A percentile compares a stretch with the other conserved stretches of the same genome.
phyloP scores from a whole-genome alignment of 2,888 invertebrate species.

The Eupithecia subfuscata region DNA sequence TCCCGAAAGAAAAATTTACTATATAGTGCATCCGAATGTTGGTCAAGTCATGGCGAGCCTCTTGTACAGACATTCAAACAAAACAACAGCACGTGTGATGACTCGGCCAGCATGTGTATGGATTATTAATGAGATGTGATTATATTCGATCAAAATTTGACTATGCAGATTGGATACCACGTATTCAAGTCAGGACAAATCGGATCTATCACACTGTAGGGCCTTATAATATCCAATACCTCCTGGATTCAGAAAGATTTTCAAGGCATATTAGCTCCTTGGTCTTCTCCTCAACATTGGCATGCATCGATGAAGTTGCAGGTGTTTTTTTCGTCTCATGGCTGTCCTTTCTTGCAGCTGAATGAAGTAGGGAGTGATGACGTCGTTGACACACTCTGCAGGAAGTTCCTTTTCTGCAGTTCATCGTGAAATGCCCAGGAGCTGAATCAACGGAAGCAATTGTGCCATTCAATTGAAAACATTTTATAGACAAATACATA shows the following conservation, averaged over 20 bases:
- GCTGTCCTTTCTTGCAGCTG: too few species aligned
- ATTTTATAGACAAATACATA: conserved; percentile 17
- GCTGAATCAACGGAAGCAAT: conserved; percentile 39
- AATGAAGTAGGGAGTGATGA: too few species aligned
- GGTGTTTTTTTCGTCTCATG: too few species aligned
- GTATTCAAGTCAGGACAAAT: background rate
- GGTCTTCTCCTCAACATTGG: too few species aligned
- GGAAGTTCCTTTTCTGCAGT: too few species aligned
- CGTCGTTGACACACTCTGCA: too few species aligned
- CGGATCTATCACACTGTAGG: background rate
- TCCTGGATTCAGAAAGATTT: background rate
- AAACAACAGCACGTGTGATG: conserved; percentile 1
- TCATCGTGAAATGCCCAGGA: too few species aligned
- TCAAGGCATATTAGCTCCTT: background rate
- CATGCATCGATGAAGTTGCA: too few species aligned
- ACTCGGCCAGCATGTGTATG: background rate
- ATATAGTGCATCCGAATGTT: background rate
- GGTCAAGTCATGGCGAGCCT: background rate
- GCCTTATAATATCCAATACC: background rate
- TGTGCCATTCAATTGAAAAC: conserved; percentile 31
- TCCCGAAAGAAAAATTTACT: too few species aligned
- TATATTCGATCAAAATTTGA: background rate
- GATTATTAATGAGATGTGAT: background rate
- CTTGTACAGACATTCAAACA: background rate
- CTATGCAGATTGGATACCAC: conserved; percentile 2